These are phyloP conservation scores for Atopsyche davidsoni DNA, from an alignment of 1,140 invertebrate species.

Conservation along the genomic window DNA sequence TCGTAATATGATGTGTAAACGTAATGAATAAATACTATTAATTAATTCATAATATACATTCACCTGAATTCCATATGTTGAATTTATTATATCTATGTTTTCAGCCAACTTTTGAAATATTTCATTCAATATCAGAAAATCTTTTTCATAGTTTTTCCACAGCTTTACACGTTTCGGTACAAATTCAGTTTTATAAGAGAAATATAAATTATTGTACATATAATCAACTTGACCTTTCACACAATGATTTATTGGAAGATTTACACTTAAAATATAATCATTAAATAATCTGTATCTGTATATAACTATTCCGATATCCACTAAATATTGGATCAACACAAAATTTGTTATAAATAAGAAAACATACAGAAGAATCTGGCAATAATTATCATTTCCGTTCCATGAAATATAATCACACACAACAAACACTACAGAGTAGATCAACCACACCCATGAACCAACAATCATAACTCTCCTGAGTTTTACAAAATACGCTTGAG, in stretches of 20 bases:
- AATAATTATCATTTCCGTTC: background rate
- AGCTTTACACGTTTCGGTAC: background rate
- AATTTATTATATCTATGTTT: background rate
- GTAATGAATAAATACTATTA: background rate
- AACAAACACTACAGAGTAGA: background rate
- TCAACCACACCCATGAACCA: too few relatives aligned
- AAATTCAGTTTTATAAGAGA: background rate
- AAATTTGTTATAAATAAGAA: background rate
- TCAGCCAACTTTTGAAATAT: background rate
- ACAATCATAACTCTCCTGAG: background rate
- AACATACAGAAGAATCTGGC: background rate
- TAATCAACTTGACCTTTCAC: background rate
- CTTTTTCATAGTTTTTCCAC: background rate
- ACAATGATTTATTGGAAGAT: background rate
- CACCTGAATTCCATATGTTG: constrained; percentile 1
- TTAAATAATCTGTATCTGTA: background rate
- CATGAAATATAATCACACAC: background rate
- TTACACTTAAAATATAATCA: background rate
- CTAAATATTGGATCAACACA: background rate
- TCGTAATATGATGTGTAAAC: too few relatives aligned
- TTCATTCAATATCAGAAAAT: background rate
- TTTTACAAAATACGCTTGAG: too few relatives aligned
- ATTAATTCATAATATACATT: background rate
- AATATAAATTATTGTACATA: background rate
- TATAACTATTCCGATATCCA: background rate